Conservation (phyloP, 2,113 vertebrate species). For the Amphilophus citrinellus region DNA sequence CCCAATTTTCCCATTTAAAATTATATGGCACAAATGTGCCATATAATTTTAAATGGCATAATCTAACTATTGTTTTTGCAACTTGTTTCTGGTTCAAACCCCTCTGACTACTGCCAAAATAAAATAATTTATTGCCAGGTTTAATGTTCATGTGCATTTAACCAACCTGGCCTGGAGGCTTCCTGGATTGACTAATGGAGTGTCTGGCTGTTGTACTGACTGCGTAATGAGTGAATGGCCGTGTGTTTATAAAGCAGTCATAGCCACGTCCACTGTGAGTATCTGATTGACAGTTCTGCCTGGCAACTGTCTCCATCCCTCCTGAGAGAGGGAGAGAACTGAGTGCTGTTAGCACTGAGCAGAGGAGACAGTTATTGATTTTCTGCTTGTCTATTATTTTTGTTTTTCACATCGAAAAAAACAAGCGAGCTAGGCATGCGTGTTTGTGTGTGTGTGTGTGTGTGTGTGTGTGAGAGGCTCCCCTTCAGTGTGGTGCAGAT, state of each 20-base stretch:
- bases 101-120: neutral
- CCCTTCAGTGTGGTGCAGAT: conserved; percentile 29
- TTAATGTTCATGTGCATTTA: neutral
- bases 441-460: conserved; percentile 17
- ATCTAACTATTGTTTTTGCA: neutral
- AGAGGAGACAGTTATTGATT: conserved; percentile 76
- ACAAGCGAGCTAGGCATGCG: conserved; percentile 33
- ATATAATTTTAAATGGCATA: neutral
- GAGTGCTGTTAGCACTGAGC: conserved; percentile 69
- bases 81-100: neutral
- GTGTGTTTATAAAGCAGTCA: conserved; percentile 59
- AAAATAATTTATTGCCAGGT: neutral
- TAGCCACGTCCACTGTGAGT: conserved; percentile 38
- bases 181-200: conserved; percentile 52
- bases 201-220: conserved; percentile 30
- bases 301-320: conserved; percentile 61
- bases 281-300: conserved; percentile 69
- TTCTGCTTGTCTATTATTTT: conserved; percentile 76
- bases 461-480: conserved; percentile 11
- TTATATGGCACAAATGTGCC: neutral
- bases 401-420: conserved; percentile 66
- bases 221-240: conserved; percentile 60
- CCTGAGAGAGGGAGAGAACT: conserved; percentile 45
- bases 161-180: conserved; percentile 18
- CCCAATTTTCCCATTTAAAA: neutral